A percentile compares a stretch with the other conserved stretches of the same genome.
These are phyloP conservation scores for Timema cristinae DNA, from an alignment of 2,888 invertebrate species.

Conservation along the genomic window DNA sequence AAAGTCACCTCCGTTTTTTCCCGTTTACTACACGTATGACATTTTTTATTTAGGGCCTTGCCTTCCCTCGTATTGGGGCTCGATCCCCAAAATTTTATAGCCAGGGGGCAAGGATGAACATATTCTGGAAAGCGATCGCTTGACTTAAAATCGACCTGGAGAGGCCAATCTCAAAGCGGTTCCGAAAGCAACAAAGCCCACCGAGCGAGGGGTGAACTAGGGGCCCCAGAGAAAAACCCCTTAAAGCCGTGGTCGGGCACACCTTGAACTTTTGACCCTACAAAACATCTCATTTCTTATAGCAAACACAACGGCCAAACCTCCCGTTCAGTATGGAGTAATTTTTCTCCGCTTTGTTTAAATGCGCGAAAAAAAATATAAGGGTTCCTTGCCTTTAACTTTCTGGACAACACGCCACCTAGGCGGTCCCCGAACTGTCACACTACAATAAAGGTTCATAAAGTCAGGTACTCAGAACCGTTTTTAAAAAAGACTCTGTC, in stretches of 20 bases:
- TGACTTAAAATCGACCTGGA: conserved; percentile 16
- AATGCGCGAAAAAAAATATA: conserved; percentile 30
- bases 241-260: conserved; percentile 28
- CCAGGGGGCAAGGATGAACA: neutral
- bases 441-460: conserved; percentile 33
- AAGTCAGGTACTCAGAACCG: conserved; percentile 34
- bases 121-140: conserved; percentile 17
- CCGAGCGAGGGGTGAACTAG: conserved; percentile 21
- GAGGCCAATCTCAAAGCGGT: conserved; percentile 22
- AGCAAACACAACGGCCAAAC: conserved; percentile 31
- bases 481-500: conserved; percentile 25
- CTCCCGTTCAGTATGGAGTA: conserved; percentile 30
- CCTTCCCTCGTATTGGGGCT: neutral
- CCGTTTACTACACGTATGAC: no score
- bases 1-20: no score
- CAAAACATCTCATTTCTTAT: conserved; percentile 28
- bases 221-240: conserved; percentile 21
- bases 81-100: conserved; percentile 11
- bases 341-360: conserved; percentile 30
- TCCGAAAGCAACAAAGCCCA: conserved; percentile 24
- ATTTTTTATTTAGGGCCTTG: no score
- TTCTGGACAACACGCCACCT: conserved; percentile 35
- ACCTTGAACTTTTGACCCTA: conserved; percentile 28
- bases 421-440: conserved; percentile 34
- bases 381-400: conserved; percentile 28